Percentiles rank a stretch among this genome's conserved stretches.
Evolutionary conservation across 2,113 vertebrate species (phyloP).

Genomic region (Gobiocypris rarus): DNA sequence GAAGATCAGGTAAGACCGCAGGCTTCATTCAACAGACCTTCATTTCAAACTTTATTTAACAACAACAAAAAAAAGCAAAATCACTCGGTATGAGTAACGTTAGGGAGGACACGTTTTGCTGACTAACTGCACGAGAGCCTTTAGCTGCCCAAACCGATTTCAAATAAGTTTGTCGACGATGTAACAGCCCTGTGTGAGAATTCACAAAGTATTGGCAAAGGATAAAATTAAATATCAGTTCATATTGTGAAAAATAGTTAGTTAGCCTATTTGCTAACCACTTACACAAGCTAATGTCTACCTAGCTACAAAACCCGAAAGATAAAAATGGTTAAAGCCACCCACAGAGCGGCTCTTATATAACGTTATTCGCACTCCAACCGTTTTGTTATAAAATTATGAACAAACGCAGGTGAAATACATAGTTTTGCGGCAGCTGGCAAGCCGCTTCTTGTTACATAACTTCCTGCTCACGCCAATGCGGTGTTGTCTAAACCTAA

Average conservation of each 20-base stretch:
- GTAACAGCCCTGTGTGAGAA: neutral
- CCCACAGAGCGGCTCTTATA: no score
- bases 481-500: neutral
- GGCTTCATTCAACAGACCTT: neutral
- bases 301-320: neutral
- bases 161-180: neutral
- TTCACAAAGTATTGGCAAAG: neutral
- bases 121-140: neutral
- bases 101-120: slow-evolving; percentile 7
- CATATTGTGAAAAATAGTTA: neutral
- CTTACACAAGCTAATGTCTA: neutral
- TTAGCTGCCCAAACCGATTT: neutral
- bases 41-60: neutral
- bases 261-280: slow-evolving; percentile 16
- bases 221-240: neutral
- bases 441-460: neutral
- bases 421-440: neutral
- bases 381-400: neutral
- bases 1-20: slow-evolving; percentile 24
- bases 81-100: neutral
- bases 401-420: neutral
- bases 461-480: neutral
- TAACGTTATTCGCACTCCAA: neutral
- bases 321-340: neutral
- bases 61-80: neutral